These are phyloP conservation scores for Diabrotica virgifera DNA, from an alignment of 1,140 invertebrate species.

Conservation along the genomic window DNA sequence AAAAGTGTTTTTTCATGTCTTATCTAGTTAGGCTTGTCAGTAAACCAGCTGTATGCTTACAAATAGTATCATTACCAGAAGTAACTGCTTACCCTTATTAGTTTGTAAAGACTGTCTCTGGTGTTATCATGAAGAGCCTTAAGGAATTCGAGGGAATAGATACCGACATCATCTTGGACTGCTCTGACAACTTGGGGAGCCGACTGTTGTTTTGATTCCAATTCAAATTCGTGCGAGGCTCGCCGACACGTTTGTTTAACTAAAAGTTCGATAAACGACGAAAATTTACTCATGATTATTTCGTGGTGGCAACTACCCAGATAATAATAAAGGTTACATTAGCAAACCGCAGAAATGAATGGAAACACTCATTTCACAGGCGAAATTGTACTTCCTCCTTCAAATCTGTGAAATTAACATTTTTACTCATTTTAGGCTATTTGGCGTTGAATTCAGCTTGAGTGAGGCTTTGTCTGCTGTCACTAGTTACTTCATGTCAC, in stretches of 20 bases:
- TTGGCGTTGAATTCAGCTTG: too few relatives aligned
- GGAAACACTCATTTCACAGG: too few relatives aligned
- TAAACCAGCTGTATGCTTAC: too few relatives aligned
- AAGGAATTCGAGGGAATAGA: constrained; percentile 37
- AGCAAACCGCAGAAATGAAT: too few relatives aligned
- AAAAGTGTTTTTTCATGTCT: too few relatives aligned
- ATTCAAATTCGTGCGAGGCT: constrained; percentile 35
- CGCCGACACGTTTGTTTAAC: constrained; percentile 38
- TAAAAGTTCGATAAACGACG: constrained; percentile 35
- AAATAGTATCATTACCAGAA: background rate
- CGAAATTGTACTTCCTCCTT: too few relatives aligned
- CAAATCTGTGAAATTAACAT: too few relatives aligned
- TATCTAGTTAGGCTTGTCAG: too few relatives aligned
- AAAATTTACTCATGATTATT: constrained; percentile 12
- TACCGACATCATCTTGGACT: constrained; percentile 29
- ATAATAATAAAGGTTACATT: too few relatives aligned
- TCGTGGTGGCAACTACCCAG: background rate
- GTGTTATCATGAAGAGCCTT: constrained; percentile 36
- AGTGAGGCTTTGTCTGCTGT: too few relatives aligned
- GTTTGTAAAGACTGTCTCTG: constrained; percentile 33
- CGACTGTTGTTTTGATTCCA: constrained; percentile 27
- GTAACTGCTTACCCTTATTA: constrained; percentile 28
- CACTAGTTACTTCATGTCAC: too few relatives aligned
- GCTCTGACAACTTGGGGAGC: constrained; percentile 10
- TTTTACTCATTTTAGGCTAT: too few relatives aligned